These are phyloP conservation scores for Paradisaea rubra DNA, from an alignment of 2,113 vertebrate species.

Conservation along the genomic window DNA sequence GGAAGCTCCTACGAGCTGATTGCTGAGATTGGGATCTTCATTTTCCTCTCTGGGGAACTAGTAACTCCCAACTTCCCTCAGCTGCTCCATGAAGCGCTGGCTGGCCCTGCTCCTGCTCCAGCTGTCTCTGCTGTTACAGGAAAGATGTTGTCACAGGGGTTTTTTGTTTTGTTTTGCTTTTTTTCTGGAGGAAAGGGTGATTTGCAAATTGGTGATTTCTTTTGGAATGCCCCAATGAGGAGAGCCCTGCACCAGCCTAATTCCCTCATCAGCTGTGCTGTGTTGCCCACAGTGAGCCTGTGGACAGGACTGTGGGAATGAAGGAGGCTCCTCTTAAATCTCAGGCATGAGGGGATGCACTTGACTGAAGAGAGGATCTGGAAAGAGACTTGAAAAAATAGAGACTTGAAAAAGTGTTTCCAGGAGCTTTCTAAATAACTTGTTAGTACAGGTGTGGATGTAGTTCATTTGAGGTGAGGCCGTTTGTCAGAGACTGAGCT, in stretches of 20 bases:
- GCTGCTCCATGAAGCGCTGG: not conserved
- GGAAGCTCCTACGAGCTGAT: not conserved
- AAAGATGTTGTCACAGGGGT: not conserved
- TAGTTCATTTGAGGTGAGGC: not conserved
- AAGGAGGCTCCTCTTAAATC: not conserved
- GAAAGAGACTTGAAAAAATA: not conserved
- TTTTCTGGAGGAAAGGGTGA: not conserved
- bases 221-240: not conserved
- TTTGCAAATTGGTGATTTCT: not conserved
- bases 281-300: not conserved
- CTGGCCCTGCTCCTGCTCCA: not conserved
- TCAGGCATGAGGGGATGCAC: fast-evolving
- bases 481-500: fast-evolving
- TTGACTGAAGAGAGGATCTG: not conserved
- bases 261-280: not conserved
- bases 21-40: not conserved
- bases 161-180: not conserved
- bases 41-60: not conserved
- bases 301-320: not conserved
- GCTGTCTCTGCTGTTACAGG: not conserved
- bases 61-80: not conserved
- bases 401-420: not conserved
- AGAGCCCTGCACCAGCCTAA: not conserved
- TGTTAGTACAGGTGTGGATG: not conserved
- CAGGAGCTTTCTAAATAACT: not conserved